Percentiles rank a stretch among this genome's conserved stretches.
These are phyloP conservation scores for Poicephalus meyeri DNA, from an alignment of 2,113 vertebrate genomes.

Conservation along the genomic window DNA sequence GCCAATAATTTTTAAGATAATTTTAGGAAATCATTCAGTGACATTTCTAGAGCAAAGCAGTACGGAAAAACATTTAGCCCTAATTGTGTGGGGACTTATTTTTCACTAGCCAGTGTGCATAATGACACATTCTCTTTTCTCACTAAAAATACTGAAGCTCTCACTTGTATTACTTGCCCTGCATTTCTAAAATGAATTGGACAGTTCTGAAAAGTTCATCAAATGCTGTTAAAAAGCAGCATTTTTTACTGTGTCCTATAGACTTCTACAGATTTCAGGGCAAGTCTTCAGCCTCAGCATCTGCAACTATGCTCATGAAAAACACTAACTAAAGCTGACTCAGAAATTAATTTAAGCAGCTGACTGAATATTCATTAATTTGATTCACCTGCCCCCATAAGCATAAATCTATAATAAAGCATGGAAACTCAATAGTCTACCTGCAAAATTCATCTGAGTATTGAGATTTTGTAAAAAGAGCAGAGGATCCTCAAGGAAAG, in stretches of 20 bases:
- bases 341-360: not conserved
- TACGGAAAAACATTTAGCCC: not conserved
- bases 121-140: not conserved
- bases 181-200: not conserved
- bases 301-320: not conserved
- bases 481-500: not conserved
- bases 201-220: not conserved
- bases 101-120: not conserved
- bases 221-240: not conserved
- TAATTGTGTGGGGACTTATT: not conserved
- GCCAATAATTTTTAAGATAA: not conserved
- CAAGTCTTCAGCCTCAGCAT: not conserved
- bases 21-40: not conserved
- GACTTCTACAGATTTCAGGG: not conserved
- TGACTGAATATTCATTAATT: not conserved
- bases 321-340: not conserved
- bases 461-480: not conserved
- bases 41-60: not conserved
- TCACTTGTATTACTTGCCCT: not conserved
- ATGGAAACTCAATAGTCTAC: not conserved
- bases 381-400: not conserved
- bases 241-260: not conserved
- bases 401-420: not conserved
- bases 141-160: not conserved
- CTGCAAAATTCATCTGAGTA: not conserved